Evolutionary conservation across 2,888 invertebrate species (phyloP).

Genomic region (Idaea straminata): DNA sequence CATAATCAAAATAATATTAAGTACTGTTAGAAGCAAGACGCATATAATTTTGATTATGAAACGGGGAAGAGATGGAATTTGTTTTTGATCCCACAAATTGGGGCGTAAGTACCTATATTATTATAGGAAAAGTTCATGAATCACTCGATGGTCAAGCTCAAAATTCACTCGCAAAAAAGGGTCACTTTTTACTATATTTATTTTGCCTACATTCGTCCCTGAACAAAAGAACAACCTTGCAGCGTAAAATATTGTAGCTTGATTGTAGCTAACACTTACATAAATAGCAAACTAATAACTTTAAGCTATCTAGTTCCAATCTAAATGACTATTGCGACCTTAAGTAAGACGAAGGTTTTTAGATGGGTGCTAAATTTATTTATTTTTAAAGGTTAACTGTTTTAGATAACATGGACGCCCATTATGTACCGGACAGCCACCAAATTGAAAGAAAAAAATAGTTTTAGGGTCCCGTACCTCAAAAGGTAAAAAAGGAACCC

Average conservation of each 20-base stretch:
- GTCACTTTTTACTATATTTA: background rate
- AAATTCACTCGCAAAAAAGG: background rate
- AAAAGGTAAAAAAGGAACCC: no score
- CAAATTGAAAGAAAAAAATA: no score
- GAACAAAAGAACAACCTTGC: background rate
- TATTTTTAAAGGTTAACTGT: background rate
- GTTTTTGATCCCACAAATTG: no score
- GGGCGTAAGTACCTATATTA: no score
- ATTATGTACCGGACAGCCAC: no score
- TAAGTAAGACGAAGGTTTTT: constrained; percentile 20
- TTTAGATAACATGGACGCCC: background rate
- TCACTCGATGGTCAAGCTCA: no score
- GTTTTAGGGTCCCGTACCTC: no score
- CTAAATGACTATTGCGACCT: constrained; percentile 36
- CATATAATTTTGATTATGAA: no score
- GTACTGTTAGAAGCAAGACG: no score
- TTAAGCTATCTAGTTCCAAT: constrained; percentile 28
- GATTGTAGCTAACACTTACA: background rate
- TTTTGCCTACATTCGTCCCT: background rate
- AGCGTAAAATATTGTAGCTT: background rate
- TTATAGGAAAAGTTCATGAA: no score
- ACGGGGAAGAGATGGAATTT: no score
- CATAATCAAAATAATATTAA: no score
- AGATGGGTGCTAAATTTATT: background rate
- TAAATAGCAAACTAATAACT: constrained; percentile 1